Conservation (phyloP, 2,888 invertebrate species). For the Pantelozetes paolii region DNA sequence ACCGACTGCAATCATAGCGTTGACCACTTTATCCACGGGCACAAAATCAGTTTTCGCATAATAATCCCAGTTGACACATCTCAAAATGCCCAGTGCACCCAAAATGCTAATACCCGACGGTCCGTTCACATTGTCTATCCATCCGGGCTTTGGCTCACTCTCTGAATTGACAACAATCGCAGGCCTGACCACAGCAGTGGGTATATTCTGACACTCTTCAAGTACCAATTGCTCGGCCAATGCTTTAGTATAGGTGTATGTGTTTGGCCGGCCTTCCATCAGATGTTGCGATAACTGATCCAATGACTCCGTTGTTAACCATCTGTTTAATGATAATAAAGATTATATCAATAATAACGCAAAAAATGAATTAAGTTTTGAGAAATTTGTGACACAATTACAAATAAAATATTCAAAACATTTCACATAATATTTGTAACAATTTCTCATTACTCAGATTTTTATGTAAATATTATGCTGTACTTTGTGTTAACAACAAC, state of each 20-base stretch:
- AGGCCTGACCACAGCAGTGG: slow-evolving; percentile 73
- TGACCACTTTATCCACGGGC: slow-evolving; percentile 52
- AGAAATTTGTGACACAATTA: neutral
- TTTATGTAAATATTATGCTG: too few relatives aligned
- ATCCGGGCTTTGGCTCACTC: slow-evolving; percentile 55
- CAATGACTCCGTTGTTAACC: slow-evolving; percentile 7
- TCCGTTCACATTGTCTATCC: slow-evolving; percentile 51
- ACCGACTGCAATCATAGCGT: slow-evolving; percentile 51
- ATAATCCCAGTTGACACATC: slow-evolving; percentile 52
- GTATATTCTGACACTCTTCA: slow-evolving; percentile 69
- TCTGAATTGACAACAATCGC: slow-evolving; percentile 83
- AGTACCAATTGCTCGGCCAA: slow-evolving; percentile 74
- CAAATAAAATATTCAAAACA: too few relatives aligned
- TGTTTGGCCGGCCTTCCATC: slow-evolving; percentile 68
- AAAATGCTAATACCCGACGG: slow-evolving; percentile 34
- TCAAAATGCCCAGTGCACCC: slow-evolving; percentile 50
- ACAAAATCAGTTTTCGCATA: slow-evolving; percentile 53
- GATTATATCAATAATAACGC: neutral
- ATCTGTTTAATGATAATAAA: neutral
- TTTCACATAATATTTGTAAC: too few relatives aligned
- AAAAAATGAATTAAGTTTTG: slow-evolving; percentile 4
- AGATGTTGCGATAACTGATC: slow-evolving; percentile 54
- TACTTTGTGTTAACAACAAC: too few relatives aligned
- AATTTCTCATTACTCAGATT: too few relatives aligned
- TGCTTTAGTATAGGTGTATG: slow-evolving; percentile 84